Evolutionary conservation across 2,888 invertebrate genomes (phyloP), one percentile per base, ranked within the genome.

Genomic region (Morpho deidamia): DNA sequence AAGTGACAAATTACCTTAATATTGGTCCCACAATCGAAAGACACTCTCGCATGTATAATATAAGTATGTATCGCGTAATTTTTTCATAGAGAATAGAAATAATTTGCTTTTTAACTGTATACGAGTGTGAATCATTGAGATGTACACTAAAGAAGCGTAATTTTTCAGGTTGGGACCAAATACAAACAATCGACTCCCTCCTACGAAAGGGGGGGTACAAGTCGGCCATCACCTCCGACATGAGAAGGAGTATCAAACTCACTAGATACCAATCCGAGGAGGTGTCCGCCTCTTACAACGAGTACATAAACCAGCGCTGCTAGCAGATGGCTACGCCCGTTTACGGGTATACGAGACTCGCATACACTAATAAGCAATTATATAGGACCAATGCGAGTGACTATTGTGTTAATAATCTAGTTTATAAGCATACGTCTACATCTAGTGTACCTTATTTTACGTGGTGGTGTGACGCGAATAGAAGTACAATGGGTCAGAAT

Each of bases 201-300:
- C 92, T 99, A 62, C 94, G 98, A 66, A 99, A 99, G 90, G 99
- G 99, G 64, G 99, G 99, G 45, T 99, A 94, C 90, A 97, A 97
- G 80, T 96, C 97, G 33, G 86, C 92, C 51, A 97, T 98, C 61
- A 96, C 96, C n/a, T 93, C 93, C 32, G 97, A 97, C 53, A 91
- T 95, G 73, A 93, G 98, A 54, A 94, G 95, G 71, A 94, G 95
- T 78, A 95, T 99, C 78, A 97, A 97, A 86, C 91, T 99, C 71
- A 98, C 98, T 51, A 95, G 98, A 68, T 99, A 99, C 88, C 97
- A 97, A 82, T 98, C 98, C 70, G 98, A 98, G 86, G 97, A 97
- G 90, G 93, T 98, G 58, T 96, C 96, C 42, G 96, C 96, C 71
- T 92, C 94, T 62, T 97, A 97, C 91, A 93, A 93, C 74, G 96